Percentiles rank a stretch among this genome's conserved stretches.
Conservation (phyloP, 1,140 invertebrate species). For the Phymastichus coffea region DNA sequence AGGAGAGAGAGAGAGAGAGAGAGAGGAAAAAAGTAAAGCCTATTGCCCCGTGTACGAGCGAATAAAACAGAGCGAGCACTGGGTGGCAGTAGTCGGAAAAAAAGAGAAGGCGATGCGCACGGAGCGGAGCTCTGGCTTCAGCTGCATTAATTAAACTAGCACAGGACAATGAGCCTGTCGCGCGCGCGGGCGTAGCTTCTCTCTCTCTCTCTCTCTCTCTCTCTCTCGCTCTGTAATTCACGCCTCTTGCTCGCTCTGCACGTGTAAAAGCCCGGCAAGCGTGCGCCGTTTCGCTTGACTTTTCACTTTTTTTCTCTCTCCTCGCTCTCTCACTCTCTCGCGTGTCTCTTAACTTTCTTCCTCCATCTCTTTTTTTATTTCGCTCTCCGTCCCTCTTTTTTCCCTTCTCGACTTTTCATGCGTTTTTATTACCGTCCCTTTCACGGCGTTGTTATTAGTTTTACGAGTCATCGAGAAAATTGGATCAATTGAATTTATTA, state of each 20-base stretch:
- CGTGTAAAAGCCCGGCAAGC: conserved; percentile 8
- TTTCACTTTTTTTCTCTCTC: conserved; percentile 31
- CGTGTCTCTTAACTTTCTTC: conserved; percentile 3
- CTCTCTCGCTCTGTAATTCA: conserved; percentile 40
- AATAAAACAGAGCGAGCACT: background rate
- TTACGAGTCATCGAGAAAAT: too few relatives aligned
- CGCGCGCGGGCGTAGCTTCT: conserved; percentile 39
- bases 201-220: background rate
- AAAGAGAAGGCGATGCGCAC: conserved; percentile 13
- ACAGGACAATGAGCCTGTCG: conserved; percentile 53
- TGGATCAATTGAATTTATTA: too few relatives aligned
- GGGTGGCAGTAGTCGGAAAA: background rate
- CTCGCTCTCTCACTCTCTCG: background rate
- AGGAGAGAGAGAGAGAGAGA: background rate
- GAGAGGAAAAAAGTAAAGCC: background rate
- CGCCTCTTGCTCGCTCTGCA: conserved; percentile 35
- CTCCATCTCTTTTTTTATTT: background rate
- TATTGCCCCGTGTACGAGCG: background rate
- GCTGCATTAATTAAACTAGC: conserved; percentile 57
- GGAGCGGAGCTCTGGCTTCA: conserved; percentile 34
- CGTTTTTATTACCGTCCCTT: background rate
- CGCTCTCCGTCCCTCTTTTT: background rate
- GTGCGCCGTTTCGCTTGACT: conserved; percentile 32
- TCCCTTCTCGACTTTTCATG: background rate
- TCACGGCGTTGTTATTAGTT: background rate